Evolutionary conservation across 2,113 vertebrate genomes (phyloP).

Genomic region (Oxyura jamaicensis): DNA sequence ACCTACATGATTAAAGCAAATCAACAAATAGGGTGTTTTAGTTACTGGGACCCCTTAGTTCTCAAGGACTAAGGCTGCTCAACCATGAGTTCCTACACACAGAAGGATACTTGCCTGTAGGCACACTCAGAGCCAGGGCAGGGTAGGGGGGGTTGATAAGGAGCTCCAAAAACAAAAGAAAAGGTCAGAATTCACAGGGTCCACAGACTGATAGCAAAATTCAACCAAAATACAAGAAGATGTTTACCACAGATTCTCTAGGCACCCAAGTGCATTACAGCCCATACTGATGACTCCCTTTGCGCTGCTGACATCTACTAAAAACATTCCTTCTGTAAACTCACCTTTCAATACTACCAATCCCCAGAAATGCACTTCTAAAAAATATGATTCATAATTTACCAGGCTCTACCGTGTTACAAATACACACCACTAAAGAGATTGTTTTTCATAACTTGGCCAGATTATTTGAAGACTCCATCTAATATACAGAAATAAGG

Average conservation of each 20-base stretch:
- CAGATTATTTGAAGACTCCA: neutral
- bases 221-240: neutral
- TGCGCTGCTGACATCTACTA: neutral
- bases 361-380: neutral
- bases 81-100: neutral
- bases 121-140: neutral
- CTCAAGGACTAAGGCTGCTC: neutral
- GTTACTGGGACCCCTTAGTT: neutral
- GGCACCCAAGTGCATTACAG: neutral
- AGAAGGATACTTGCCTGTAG: neutral
- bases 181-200: neutral
- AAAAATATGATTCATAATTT: neutral
- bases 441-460: no score
- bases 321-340: neutral
- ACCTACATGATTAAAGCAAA: neutral
- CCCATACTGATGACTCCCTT: neutral
- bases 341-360: neutral
- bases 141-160: neutral
- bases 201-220: neutral
- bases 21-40: neutral
- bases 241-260: neutral
- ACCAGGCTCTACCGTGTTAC: neutral
- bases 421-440: neutral
- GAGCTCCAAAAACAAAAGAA: neutral
- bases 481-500: neutral